Evolutionary conservation across 64 coral and sea anemone genomes (phyloP).

Genomic region (Trachythela sp.): DNA sequence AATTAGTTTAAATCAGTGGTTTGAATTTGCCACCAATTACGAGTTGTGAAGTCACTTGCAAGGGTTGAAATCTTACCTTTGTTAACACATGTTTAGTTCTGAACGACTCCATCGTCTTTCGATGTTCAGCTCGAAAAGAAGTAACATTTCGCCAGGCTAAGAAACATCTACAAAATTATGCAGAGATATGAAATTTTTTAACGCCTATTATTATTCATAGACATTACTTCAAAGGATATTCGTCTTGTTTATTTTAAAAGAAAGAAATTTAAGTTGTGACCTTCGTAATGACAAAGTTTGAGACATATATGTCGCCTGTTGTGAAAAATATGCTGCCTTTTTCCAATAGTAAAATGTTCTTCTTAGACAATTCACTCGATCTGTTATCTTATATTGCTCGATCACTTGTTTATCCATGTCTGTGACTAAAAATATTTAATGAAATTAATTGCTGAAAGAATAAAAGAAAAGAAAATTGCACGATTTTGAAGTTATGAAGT

Average conservation of each 20-base stretch:
- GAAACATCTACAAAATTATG: neutral
- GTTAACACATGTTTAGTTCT: neutral
- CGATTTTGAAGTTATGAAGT: no score
- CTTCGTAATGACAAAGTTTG: neutral
- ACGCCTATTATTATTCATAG: neutral
- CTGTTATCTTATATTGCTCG: neutral
- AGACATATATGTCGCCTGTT: neutral
- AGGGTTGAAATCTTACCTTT: neutral
- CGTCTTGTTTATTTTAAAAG: no score
- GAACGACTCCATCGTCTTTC: neutral
- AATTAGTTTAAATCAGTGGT: no score
- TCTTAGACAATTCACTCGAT: neutral
- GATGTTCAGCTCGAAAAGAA: neutral
- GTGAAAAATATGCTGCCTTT: neutral
- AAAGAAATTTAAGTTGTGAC: neutral
- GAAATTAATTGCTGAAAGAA: neutral
- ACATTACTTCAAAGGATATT: neutral
- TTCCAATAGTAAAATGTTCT: conserved; percentile 3
- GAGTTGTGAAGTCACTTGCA: no score
- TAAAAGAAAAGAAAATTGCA: neutral
- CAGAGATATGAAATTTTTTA: neutral
- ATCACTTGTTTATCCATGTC: neutral
- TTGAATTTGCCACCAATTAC: no score
- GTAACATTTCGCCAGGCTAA: neutral
- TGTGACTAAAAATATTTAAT: neutral